Evolutionary conservation across 2,113 vertebrate genomes (phyloP).

Genomic region (Hippocampus barbouri): DNA sequence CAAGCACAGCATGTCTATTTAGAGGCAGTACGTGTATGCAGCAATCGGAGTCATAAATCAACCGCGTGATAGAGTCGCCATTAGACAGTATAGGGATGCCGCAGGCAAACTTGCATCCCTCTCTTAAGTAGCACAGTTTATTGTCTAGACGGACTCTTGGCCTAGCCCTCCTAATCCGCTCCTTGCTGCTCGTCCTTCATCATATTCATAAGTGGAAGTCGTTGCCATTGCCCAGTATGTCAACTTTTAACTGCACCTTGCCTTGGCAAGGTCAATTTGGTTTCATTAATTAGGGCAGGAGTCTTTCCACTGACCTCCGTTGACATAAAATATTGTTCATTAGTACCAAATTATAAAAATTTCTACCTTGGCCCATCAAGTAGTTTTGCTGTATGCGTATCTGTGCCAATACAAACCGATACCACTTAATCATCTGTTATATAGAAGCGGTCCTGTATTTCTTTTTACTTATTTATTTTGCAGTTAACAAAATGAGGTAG

Average conservation of each 20-base stretch:
- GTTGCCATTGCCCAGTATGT: conserved; percentile 10
- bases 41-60: conserved; percentile 53
- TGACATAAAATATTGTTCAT: background rate
- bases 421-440: too few relatives aligned
- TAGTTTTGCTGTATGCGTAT: background rate
- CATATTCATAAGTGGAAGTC: conserved; percentile 38
- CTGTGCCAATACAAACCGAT: too few relatives aligned
- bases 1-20: background rate
- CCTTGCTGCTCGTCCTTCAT: conserved; percentile 52
- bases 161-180: conserved; percentile 29
- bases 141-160: conserved; percentile 59
- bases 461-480: too few relatives aligned
- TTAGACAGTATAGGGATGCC: conserved; percentile 15
- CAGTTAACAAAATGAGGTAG: too few relatives aligned
- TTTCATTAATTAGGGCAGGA: conserved; percentile 10
- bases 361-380: background rate
- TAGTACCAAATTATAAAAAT: background rate
- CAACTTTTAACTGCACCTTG: conserved; percentile 4
- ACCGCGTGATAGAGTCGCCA: conserved; percentile 37
- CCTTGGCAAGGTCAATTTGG: conserved; percentile 2
- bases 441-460: too few relatives aligned
- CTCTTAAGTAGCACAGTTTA: conserved; percentile 53
- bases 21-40: conserved; percentile 14
- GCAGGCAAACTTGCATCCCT: conserved; percentile 28
- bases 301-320: background rate